Percentiles rank a stretch among this genome's conserved stretches.
Conservation (phyloP, 2,888 invertebrate genomes). For the Oligia fasciuncula region DNA sequence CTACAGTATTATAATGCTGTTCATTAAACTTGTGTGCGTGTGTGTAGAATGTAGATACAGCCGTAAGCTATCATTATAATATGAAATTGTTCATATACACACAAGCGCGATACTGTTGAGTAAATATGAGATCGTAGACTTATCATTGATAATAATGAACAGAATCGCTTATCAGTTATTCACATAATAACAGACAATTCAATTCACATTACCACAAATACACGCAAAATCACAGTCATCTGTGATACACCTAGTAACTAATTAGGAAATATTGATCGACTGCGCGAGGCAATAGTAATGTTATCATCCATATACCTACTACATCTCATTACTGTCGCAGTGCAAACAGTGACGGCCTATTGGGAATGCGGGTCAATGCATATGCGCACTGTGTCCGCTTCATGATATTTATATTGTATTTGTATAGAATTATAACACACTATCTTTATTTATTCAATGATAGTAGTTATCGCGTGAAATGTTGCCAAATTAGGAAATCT, state of each 20-base stretch:
- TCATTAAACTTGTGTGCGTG: constrained; percentile 53
- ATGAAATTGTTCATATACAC: constrained; percentile 56
- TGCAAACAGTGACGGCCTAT: constrained; percentile 83
- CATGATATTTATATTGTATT: constrained; percentile 56
- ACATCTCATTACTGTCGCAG: constrained; percentile 85
- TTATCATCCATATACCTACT: constrained; percentile 74
- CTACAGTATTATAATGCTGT: constrained; percentile 58
- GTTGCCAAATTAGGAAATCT: constrained; percentile 25
- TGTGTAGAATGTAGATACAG: constrained; percentile 61
- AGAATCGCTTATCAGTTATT: constrained; percentile 61
- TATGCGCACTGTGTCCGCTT: constrained; percentile 77
- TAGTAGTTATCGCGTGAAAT: constrained; percentile 23
- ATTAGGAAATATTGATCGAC: constrained; percentile 85
- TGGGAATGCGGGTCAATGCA: constrained; percentile 86
- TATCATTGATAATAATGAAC: constrained; percentile 66
- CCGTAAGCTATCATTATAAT: constrained; percentile 54
- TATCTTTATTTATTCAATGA: constrained; percentile 34
- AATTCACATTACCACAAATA: constrained; percentile 55
- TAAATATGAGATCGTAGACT: constrained; percentile 65
- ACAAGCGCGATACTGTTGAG: constrained; percentile 52
- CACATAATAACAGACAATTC: constrained; percentile 59
- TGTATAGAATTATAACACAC: constrained; percentile 28
- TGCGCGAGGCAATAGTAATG: constrained; percentile 68
- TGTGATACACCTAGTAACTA: constrained; percentile 69
- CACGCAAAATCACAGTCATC: constrained; percentile 49